Evolutionary conservation across 2,797 vertebrate species (phyloP).

Genomic region (Macropodus opercularis): DNA sequence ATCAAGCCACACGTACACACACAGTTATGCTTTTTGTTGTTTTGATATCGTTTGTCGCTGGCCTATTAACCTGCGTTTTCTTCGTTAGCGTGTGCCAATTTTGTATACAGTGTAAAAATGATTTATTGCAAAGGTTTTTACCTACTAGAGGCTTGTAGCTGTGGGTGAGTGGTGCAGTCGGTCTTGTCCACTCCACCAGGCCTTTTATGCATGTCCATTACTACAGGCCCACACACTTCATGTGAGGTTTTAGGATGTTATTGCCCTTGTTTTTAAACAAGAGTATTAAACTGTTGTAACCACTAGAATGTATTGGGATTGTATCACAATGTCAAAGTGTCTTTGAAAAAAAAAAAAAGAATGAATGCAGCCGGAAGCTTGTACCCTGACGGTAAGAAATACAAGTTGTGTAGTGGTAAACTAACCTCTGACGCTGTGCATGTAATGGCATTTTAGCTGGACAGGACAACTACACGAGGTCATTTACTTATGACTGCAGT

Average conservation of each 20-base stretch:
- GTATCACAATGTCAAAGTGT: conserved; percentile 78
- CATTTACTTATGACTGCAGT: conserved; percentile 8
- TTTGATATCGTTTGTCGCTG: conserved; percentile 59
- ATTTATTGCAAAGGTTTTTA: conserved; percentile 68
- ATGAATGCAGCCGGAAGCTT: conserved; percentile 75
- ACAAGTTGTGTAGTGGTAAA: conserved; percentile 75
- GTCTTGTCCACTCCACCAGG: conserved; percentile 63
- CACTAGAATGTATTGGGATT: conserved; percentile 88
- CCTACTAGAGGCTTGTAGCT: conserved; percentile 70
- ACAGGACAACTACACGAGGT: conserved; percentile 6
- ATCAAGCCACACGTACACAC: conserved; percentile 54
- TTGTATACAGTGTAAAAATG: conserved; percentile 75
- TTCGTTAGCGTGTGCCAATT: conserved; percentile 76
- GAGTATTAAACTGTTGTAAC: conserved; percentile 81
- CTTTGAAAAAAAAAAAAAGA: conserved; percentile 63
- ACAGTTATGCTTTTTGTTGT: conserved; percentile 55
- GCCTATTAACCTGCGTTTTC: conserved; percentile 78
- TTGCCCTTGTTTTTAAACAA: conserved; percentile 45
- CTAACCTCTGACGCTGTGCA: conserved; percentile 36
- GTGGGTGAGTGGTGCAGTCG: conserved; percentile 58
- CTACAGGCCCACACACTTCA: conserved; percentile 47
- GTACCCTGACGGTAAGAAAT: conserved; percentile 51
- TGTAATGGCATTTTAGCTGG: conserved; percentile 23
- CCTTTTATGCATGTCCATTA: conserved; percentile 74
- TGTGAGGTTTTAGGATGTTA: conserved; percentile 60